Conservation (phyloP, 2,888 invertebrate species). For the Acrocyrtus sp. region DNA sequence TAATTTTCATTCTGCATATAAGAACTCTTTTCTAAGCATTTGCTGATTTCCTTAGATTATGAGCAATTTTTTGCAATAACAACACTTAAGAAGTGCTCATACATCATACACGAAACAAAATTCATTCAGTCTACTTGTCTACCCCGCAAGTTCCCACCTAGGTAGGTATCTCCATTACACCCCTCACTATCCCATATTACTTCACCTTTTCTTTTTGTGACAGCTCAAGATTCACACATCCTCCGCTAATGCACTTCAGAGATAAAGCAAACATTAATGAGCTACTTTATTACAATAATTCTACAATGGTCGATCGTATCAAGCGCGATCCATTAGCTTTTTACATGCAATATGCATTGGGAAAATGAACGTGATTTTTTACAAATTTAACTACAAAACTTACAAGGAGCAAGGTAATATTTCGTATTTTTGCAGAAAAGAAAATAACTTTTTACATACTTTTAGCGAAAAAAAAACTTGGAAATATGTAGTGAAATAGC, state of each 20-base stretch:
- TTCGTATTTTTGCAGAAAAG: slow-evolving; percentile 23
- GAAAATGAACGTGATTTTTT: slow-evolving; percentile 20
- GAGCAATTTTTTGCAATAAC: too few relatives aligned
- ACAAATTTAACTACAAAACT: slow-evolving; percentile 1
- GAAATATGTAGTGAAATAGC: neutral
- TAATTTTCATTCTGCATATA: too few relatives aligned
- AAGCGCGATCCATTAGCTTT: slow-evolving; percentile 24
- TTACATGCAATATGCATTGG: slow-evolving; percentile 20
- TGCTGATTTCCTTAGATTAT: too few relatives aligned
- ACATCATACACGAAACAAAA: too few relatives aligned
- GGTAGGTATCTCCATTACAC: too few relatives aligned
- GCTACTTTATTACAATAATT: slow-evolving; percentile 2
- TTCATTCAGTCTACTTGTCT: too few relatives aligned
- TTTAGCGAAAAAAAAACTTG: slow-evolving; percentile 12
- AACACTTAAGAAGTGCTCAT: too few relatives aligned
- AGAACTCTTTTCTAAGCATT: too few relatives aligned
- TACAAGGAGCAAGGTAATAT: slow-evolving; percentile 23
- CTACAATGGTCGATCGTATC: slow-evolving; percentile 17
- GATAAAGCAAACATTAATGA: slow-evolving; percentile 3
- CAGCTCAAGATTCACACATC: slow-evolving; percentile 38
- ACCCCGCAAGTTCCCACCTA: too few relatives aligned
- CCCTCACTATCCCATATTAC: neutral
- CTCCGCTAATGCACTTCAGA: slow-evolving; percentile 9
- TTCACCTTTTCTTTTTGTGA: slow-evolving; percentile 1
- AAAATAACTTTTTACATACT: neutral